Percentiles rank a stretch among this genome's conserved stretches.
Evolutionary conservation across 2,797 vertebrate species (phyloP).

Genomic region (Lutjanus campechanus): DNA sequence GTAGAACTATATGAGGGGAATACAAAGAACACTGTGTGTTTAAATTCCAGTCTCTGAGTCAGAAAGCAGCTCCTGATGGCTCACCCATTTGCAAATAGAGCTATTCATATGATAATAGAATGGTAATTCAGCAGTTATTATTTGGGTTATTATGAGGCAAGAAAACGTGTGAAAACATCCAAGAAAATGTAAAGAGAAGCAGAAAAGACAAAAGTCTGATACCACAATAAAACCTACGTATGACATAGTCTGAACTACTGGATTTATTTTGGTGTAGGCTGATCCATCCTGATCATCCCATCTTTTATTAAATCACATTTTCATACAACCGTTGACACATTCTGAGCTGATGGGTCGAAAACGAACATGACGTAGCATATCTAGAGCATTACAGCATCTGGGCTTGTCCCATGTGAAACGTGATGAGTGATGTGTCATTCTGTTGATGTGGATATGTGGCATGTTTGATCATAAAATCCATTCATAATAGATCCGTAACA

Average conservation of each 20-base stretch:
- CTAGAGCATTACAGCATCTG: neutral
- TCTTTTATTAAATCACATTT: neutral
- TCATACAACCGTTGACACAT: neutral
- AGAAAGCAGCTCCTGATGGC: too few species aligned
- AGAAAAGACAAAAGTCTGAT: too few species aligned
- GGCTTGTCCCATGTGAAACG: conserved; percentile 5
- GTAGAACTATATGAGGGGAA: too few species aligned
- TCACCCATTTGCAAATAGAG: too few species aligned
- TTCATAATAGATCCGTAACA: conserved; percentile 42
- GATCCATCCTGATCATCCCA: neutral
- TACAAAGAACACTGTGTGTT: too few species aligned
- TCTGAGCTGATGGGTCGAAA: neutral
- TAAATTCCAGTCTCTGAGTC: too few species aligned
- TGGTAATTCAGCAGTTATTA: too few species aligned
- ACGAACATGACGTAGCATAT: conserved; percentile 3
- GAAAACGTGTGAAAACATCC: too few species aligned
- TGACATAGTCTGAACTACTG: neutral
- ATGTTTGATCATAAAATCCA: conserved; percentile 29
- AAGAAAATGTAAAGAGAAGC: too few species aligned
- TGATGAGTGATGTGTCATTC: conserved; percentile 17
- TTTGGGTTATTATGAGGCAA: too few species aligned
- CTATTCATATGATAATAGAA: too few species aligned
- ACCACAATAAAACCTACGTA: neutral
- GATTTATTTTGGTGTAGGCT: too few species aligned
- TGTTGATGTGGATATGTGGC: conserved; percentile 11